Evolutionary conservation across 2,113 vertebrate genomes (phyloP).

Genomic region (Acrocephalus kingi): DNA sequence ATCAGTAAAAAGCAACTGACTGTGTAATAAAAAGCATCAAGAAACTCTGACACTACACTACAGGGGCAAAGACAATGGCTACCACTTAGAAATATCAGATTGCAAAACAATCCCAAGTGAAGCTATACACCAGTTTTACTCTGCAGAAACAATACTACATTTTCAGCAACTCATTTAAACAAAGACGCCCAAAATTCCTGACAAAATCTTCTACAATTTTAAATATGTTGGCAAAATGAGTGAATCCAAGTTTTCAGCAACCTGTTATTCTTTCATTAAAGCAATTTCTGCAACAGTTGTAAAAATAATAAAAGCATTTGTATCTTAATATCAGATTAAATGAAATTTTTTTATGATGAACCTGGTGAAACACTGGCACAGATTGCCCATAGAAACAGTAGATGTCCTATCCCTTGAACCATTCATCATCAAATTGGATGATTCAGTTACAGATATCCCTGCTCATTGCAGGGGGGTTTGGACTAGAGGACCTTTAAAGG

Average conservation of each 20-base stretch:
- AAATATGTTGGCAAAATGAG: background rate
- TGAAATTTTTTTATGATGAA: background rate
- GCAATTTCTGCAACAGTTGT: background rate
- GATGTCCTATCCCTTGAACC: background rate
- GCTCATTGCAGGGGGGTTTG: background rate
- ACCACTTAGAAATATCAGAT: background rate
- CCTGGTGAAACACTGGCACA: background rate
- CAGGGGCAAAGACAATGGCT: background rate
- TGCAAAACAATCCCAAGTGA: background rate
- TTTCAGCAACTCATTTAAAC: background rate
- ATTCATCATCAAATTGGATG: rapidly evolving
- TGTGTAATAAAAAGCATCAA: background rate
- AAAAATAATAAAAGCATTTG: background rate
- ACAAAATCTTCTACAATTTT: background rate
- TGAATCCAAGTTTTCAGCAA: background rate
- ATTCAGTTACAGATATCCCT: background rate
- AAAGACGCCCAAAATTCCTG: background rate
- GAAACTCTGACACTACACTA: background rate
- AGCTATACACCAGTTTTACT: background rate
- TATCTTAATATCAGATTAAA: background rate
- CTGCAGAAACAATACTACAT: background rate
- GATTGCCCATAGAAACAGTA: rapidly evolving
- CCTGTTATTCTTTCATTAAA: background rate
- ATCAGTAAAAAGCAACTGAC: background rate
- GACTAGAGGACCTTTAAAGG: background rate